Evolutionary conservation across 1,140 invertebrate species (phyloP).

Genomic region (Daktulosphaira vitifoliae): DNA sequence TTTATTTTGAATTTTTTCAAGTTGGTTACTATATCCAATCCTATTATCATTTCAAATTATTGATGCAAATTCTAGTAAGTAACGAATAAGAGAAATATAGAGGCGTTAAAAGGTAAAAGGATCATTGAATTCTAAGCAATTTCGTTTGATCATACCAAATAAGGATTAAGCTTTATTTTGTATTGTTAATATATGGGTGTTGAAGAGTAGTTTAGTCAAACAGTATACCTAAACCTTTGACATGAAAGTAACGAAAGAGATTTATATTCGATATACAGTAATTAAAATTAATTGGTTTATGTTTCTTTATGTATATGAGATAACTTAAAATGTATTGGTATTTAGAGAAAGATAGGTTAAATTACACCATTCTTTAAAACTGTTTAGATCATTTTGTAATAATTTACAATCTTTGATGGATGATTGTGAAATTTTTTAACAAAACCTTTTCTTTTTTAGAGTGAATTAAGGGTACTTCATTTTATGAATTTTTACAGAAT

Average conservation of each 20-base stretch:
- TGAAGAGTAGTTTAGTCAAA: neutral
- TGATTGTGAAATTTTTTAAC: too few relatives aligned
- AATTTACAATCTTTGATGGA: neutral
- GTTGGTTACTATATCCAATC: too few relatives aligned
- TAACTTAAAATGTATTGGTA: neutral
- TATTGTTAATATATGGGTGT: conserved; percentile 1
- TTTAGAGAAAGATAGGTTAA: neutral
- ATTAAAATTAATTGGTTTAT: neutral
- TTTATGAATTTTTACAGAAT: too few relatives aligned
- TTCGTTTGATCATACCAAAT: conserved; percentile 6
- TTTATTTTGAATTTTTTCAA: too few relatives aligned
- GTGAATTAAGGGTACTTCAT: too few relatives aligned
- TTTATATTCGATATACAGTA: conserved; percentile 9
- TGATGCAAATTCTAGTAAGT: neutral
- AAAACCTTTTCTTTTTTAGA: too few relatives aligned
- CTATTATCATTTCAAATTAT: neutral
- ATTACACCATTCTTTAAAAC: neutral
- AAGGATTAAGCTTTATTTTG: neutral
- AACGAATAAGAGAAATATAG: neutral
- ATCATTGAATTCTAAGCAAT: conserved; percentile 2
- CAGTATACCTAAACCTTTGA: neutral
- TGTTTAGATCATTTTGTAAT: neutral
- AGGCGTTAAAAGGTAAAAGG: neutral
- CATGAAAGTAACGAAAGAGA: neutral
- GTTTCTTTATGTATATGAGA: neutral